Conservation (phyloP, 2,888 invertebrate genomes). For the Dichetophora obliterata region DNA sequence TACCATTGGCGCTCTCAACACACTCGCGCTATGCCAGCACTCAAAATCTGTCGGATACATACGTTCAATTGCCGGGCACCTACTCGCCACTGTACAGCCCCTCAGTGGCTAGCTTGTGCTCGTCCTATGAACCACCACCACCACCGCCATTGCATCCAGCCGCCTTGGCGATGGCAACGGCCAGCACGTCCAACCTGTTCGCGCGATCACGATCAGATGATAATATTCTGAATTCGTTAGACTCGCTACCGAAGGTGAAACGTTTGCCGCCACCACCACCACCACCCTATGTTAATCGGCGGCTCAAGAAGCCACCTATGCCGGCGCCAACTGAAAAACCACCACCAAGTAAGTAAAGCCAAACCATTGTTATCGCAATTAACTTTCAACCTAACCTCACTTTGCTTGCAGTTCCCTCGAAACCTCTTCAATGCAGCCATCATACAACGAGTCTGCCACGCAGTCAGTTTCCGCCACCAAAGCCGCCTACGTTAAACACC, state of each 20-base stretch:
- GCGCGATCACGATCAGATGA: constrained; percentile 84
- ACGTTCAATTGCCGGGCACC: constrained; percentile 76
- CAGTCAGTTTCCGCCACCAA: constrained; percentile 54
- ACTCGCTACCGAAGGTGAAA: constrained; percentile 71
- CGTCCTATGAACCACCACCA: constrained; percentile 78
- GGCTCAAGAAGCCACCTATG: constrained; percentile 70
- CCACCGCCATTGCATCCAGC: constrained; percentile 74
- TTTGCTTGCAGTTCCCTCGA: constrained; percentile 63
- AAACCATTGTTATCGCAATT: no score
- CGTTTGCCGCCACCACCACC: constrained; percentile 74
- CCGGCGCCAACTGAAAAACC: constrained; percentile 71
- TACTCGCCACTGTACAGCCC: constrained; percentile 77
- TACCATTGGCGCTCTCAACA: constrained; percentile 77
- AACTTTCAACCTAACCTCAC: no score
- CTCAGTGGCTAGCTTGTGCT: constrained; percentile 76
- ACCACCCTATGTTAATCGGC: constrained; percentile 70
- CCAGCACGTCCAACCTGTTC: constrained; percentile 71
- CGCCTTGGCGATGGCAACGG: constrained; percentile 57
- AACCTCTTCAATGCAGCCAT: constrained; percentile 54
- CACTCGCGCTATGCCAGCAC: constrained; percentile 83
- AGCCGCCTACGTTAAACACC: constrained; percentile 60
- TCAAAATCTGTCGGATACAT: constrained; percentile 83
- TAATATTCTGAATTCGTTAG: constrained; percentile 81
- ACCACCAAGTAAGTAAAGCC: constrained; percentile 66
- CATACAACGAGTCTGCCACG: constrained; percentile 39